Percentiles rank a stretch among this genome's conserved stretches.
phyloP scores from a whole-genome alignment of 2,797 vertebrate species.

The Falco novaeseelandiae region DNA sequence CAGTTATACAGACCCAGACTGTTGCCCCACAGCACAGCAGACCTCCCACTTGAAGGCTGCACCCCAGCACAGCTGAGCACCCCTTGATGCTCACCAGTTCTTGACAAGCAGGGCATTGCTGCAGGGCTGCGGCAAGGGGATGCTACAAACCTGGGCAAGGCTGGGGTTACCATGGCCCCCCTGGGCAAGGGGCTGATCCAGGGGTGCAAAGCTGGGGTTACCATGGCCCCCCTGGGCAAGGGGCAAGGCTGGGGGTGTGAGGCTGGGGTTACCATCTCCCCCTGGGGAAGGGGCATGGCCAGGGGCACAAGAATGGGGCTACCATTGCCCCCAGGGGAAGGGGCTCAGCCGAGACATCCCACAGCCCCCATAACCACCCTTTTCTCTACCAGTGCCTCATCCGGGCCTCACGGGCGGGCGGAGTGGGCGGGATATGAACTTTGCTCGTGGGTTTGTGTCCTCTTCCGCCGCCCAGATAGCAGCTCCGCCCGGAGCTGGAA shows the following conservation, averaged over 20 bases:
- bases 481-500: neutral
- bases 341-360: neutral
- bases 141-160: neutral
- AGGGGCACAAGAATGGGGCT: no score
- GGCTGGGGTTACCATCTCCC: neutral
- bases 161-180: no score
- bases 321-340: no score
- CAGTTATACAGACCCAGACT: no score
- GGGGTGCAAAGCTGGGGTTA: no score
- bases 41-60: neutral
- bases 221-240: no score
- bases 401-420: neutral
- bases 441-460: neutral
- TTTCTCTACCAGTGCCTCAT: neutral
- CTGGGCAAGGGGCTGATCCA: no score
- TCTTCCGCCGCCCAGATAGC: neutral
- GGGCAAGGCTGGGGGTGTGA: no score
- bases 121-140: neutral
- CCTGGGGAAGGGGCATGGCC: no score
- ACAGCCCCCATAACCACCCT: neutral
- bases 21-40: neutral
- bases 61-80: neutral
- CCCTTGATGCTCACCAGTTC: neutral
- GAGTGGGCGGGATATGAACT: neutral
- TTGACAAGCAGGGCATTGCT: neutral